Conservation (phyloP, 2,888 invertebrate genomes). For the Ochropacha duplaris region DNA sequence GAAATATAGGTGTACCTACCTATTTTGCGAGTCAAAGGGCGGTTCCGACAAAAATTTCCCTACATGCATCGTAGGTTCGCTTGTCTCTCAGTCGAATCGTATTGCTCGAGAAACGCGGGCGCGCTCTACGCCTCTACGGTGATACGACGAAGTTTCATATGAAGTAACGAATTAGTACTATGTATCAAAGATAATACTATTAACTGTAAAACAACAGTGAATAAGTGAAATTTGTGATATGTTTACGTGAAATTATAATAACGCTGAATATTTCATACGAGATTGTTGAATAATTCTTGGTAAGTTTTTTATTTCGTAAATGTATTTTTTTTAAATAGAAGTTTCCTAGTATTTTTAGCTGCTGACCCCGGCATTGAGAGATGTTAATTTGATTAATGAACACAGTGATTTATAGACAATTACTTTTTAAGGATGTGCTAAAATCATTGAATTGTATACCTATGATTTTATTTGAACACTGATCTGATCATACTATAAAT, state of each 20-base stretch:
- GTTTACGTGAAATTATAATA: constrained; percentile 5
- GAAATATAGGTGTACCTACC: constrained; percentile 6
- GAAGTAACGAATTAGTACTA: constrained; percentile 19
- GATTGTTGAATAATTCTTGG: neutral
- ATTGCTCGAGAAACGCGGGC: constrained; percentile 37
- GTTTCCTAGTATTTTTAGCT: constrained; percentile 35
- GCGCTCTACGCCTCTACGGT: constrained; percentile 35
- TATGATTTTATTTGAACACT: constrained; percentile 6
- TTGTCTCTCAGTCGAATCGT: constrained; percentile 49
- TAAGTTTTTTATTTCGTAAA: neutral
- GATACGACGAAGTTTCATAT: constrained; percentile 36
- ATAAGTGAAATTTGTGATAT: constrained; percentile 2
- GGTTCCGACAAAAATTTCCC: constrained; percentile 27
- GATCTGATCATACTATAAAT: neutral
- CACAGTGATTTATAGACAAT: constrained; percentile 36
- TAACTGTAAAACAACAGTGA: neutral
- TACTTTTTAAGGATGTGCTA: constrained; percentile 40
- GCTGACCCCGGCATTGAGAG: constrained; percentile 58
- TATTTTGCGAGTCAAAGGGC: constrained; percentile 19
- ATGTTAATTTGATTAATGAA: constrained; percentile 63
- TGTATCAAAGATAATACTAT: constrained; percentile 12
- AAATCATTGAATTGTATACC: constrained; percentile 22
- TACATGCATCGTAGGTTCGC: constrained; percentile 13
- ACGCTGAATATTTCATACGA: neutral
- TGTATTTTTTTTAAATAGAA: neutral